A percentile compares a stretch with the other conserved stretches of the same genome.
These are phyloP conservation scores for Suricata suricatta DNA, from an alignment of 2,113 vertebrate species.

Conservation along the genomic window DNA sequence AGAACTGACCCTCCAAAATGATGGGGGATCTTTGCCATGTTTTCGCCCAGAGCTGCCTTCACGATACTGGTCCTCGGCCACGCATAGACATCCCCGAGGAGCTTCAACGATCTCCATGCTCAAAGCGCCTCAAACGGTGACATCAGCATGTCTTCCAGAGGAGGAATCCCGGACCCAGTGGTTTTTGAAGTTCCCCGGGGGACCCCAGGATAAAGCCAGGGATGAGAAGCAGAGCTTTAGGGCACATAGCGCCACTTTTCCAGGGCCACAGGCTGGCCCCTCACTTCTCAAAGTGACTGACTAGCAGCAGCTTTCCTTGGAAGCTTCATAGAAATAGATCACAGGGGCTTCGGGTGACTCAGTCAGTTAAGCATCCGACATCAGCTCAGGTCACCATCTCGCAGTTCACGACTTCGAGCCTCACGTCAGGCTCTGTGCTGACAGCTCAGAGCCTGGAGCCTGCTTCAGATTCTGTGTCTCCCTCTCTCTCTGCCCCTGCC, in stretches of 20 bases:
- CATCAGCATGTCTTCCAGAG: neutral
- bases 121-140: neutral
- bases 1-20: neutral
- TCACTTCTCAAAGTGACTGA: neutral
- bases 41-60: neutral
- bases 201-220: neutral
- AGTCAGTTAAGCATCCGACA: no score
- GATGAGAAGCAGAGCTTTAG: neutral
- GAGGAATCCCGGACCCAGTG: no score
- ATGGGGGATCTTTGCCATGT: neutral
- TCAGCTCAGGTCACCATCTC: no score
- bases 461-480: no score
- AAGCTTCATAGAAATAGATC: neutral
- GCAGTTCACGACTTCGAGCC: no score
- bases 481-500: no score
- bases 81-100: neutral
- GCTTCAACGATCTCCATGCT: neutral
- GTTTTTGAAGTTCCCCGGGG: no score
- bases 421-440: no score
- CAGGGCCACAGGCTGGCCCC: no score
- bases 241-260: neutral
- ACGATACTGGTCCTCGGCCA: neutral
- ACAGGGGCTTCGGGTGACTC: neutral
- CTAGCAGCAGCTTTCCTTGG: neutral
- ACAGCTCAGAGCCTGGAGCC: no score